A percentile compares a stretch with the other conserved stretches of the same genome.
Conservation (phyloP, 2,113 vertebrate species). For the Platysteira castanea region DNA sequence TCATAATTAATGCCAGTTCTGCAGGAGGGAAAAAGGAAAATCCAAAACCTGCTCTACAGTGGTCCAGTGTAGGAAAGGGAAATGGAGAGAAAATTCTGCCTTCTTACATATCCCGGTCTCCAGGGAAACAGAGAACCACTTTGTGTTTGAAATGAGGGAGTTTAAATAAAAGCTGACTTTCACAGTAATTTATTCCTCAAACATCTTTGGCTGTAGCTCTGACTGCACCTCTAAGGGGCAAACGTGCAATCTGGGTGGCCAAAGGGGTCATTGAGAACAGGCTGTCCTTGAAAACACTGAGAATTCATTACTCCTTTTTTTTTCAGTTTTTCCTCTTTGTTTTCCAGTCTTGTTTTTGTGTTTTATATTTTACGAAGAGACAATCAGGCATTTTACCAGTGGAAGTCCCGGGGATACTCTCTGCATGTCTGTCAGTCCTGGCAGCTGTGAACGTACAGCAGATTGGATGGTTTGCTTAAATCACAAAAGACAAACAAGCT, state of each 20-base stretch:
- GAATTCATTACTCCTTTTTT: neutral
- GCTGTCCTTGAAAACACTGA: neutral
- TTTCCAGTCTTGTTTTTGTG: neutral
- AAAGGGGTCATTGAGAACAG: neutral
- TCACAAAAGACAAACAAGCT: neutral
- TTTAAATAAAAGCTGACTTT: slow-evolving; percentile 17
- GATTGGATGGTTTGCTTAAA: neutral
- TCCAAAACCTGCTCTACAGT: neutral
- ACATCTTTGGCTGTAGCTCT: neutral
- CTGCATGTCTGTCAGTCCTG: neutral
- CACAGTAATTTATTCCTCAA: neutral
- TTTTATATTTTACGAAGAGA: neutral
- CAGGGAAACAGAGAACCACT: slow-evolving; percentile 28
- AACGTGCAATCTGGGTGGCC: neutral
- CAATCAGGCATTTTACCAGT: neutral
- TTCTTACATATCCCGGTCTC: neutral
- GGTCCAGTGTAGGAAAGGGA: neutral
- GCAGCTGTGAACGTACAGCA: neutral
- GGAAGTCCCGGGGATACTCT: neutral
- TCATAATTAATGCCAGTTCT: neutral
- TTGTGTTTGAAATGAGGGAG: neutral
- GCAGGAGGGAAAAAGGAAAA: neutral
- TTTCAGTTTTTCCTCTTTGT: no score
- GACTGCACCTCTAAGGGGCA: neutral
- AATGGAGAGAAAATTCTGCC: neutral